A percentile compares a stretch with the other conserved stretches of the same genome.
Evolutionary conservation across 2,888 invertebrate species (phyloP).

Genomic region (Apomyelois bistriatella): DNA sequence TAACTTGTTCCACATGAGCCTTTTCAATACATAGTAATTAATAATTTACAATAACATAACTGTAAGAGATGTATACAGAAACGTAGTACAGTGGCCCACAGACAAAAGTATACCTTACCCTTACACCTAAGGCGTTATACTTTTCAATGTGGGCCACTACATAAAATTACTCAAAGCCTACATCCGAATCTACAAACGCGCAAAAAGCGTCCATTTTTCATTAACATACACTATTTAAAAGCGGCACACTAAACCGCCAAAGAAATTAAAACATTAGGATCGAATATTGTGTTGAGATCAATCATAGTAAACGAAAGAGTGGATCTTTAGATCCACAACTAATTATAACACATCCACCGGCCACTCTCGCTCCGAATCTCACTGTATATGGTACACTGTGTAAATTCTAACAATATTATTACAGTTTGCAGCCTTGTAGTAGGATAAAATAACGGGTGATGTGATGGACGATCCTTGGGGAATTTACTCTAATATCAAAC

Average conservation of each 20-base stretch:
- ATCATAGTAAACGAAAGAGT: slow-evolving; percentile 61
- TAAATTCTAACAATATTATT: slow-evolving; percentile 30
- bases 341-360: slow-evolving; percentile 47
- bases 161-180: slow-evolving; percentile 66
- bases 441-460: slow-evolving; percentile 18
- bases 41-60: slow-evolving; percentile 71
- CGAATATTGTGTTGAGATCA: slow-evolving; percentile 79
- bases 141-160: too few species aligned
- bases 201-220: slow-evolving; percentile 68
- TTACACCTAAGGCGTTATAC: too few species aligned
- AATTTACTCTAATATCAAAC: neutral
- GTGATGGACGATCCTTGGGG: neutral
- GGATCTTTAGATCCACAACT: slow-evolving; percentile 49
- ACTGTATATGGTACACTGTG: slow-evolving; percentile 30
- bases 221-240: slow-evolving; percentile 57
- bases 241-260: slow-evolving; percentile 61
- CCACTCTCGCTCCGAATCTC: slow-evolving; percentile 33
- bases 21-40: slow-evolving; percentile 58
- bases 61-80: slow-evolving; percentile 61
- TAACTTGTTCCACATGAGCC: slow-evolving; percentile 52
- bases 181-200: slow-evolving; percentile 65
- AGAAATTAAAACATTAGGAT: slow-evolving; percentile 67
- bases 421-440: slow-evolving; percentile 34
- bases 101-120: too few species aligned
- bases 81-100: too few species aligned